Conservation (phyloP, 2,888 invertebrate species). For the Cephus rjabovi region DNA sequence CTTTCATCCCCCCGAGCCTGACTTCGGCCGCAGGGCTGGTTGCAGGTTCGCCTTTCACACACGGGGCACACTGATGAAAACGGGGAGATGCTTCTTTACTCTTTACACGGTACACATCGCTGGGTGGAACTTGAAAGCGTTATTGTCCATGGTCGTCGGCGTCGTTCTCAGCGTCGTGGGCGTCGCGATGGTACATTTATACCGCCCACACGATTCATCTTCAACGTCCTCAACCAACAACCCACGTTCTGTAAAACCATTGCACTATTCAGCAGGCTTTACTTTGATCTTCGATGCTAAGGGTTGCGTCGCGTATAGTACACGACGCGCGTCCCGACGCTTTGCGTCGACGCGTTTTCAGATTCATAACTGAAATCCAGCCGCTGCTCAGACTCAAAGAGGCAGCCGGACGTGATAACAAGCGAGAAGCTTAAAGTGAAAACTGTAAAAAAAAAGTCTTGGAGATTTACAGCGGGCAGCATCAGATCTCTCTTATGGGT, state of each 20-base stretch:
- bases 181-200: neutral
- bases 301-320: neutral
- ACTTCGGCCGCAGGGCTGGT: neutral
- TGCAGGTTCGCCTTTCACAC: neutral
- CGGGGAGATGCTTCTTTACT: neutral
- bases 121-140: neutral
- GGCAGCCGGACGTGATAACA: neutral
- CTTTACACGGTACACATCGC: neutral
- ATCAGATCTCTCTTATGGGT: neutral
- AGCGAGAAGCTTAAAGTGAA: neutral
- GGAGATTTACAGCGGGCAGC: neutral
- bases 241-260: slow-evolving; percentile 48
- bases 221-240: neutral
- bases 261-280: slow-evolving; percentile 41
- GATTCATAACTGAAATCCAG: neutral
- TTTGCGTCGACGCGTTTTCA: neutral
- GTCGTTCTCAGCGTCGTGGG: neutral
- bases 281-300: slow-evolving; percentile 50
- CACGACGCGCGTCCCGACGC: neutral
- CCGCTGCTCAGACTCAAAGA: neutral
- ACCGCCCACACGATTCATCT: neutral
- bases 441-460: neutral
- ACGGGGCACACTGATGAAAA: neutral
- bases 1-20: slow-evolving; percentile 7
- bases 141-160: neutral